A percentile compares a stretch with the other conserved stretches of the same genome.
These are phyloP conservation scores for Crotalus horridus DNA, from an alignment of 2,113 vertebrate genomes.

Conservation along the genomic window DNA sequence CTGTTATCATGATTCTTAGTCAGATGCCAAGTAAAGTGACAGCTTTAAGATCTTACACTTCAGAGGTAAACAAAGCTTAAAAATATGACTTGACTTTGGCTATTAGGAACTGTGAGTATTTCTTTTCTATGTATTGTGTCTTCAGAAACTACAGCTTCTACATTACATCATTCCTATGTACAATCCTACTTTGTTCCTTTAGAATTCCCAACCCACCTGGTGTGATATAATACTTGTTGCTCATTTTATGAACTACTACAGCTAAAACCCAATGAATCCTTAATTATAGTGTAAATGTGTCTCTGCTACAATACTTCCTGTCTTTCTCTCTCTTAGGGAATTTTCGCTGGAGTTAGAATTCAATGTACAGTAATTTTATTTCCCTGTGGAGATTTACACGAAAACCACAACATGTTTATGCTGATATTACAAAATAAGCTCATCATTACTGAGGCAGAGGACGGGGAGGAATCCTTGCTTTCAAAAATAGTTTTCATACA, in stretches of 20 bases:
- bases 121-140: not conserved
- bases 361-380: slow-evolving; percentile 2
- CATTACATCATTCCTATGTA: not conserved
- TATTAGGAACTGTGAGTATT: not conserved
- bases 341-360: slow-evolving; percentile 16
- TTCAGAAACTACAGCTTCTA: rapidly evolving
- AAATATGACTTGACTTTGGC: not conserved
- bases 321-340: not conserved
- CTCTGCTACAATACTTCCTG: slow-evolving; percentile 21
- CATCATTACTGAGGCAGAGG: not conserved
- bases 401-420: not conserved
- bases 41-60: not conserved
- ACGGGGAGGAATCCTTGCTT: not conserved
- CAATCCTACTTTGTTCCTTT: not conserved
- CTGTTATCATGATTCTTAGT: slow-evolving; percentile 6
- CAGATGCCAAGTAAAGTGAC: slow-evolving; percentile 11
- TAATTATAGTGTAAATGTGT: slow-evolving; percentile 6
- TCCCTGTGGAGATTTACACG: not conserved
- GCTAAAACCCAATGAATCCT: not conserved
- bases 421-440: slow-evolving; percentile 1
- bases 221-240: not conserved
- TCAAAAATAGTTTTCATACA: not conserved
- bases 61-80: not conserved
- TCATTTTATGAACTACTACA: not conserved
- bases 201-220: not conserved